phyloP scores from a whole-genome alignment of 2,113 vertebrate species.

The Oxyura jamaicensis region DNA sequence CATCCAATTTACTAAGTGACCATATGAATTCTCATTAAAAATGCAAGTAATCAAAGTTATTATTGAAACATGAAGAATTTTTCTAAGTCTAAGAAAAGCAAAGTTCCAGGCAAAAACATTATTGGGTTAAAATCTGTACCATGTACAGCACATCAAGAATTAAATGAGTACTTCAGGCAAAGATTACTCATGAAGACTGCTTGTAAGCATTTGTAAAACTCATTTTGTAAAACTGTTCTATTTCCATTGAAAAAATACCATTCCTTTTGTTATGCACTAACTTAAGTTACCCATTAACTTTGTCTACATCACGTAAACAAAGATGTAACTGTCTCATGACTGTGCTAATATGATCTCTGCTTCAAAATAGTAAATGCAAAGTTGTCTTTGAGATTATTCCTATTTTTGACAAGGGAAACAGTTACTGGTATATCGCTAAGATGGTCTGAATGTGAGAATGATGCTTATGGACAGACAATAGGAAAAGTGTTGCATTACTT shows the following conservation, averaged over 20 bases:
- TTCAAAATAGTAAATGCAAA: neutral
- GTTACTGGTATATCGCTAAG: fast-evolving
- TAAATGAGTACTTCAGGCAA: neutral
- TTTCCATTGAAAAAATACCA: neutral
- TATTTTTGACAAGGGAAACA: neutral
- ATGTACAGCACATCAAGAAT: neutral
- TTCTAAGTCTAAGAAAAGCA: neutral
- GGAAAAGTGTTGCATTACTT: neutral
- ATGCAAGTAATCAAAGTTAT: neutral
- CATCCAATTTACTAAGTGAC: neutral
- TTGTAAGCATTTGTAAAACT: neutral
- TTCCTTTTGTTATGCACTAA: neutral
- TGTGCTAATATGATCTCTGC: neutral
- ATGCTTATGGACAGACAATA: neutral
- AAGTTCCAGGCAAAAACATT: neutral
- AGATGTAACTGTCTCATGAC: neutral
- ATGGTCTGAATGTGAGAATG: neutral
- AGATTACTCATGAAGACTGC: neutral
- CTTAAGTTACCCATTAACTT: constrained; percentile 22
- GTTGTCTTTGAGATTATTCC: neutral
- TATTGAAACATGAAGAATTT: neutral
- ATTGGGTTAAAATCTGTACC: neutral
- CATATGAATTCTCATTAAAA: neutral
- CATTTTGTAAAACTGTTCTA: neutral
- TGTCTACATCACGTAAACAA: neutral